These are phyloP conservation scores for Platycercus adscitus DNA, from an alignment of 2,113 vertebrate species.

Conservation along the genomic window DNA sequence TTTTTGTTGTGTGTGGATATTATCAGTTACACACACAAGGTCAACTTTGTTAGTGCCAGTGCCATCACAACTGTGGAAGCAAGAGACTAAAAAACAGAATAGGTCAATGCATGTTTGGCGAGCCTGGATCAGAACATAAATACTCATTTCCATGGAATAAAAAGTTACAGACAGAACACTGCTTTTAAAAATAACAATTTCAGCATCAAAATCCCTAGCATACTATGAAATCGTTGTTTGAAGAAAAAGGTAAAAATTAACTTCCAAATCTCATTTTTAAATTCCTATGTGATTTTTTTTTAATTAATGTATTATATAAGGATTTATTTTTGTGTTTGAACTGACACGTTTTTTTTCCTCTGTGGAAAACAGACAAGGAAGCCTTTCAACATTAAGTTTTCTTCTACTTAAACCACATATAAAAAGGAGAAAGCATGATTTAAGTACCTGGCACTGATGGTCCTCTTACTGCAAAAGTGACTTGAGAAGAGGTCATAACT, in stretches of 20 bases:
- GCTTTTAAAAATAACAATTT: neutral
- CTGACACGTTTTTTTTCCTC: neutral
- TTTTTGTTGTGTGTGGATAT: neutral
- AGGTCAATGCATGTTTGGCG: neutral
- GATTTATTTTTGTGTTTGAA: neutral
- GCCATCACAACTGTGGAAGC: neutral
- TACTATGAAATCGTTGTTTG: neutral
- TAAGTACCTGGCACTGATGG: slow-evolving; percentile 84
- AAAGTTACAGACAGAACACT: neutral
- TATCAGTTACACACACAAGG: neutral
- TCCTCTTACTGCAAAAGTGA: slow-evolving; percentile 87
- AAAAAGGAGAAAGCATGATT: neutral
- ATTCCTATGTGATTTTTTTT: neutral
- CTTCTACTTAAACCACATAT: neutral
- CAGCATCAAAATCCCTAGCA: neutral
- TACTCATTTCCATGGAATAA: neutral
- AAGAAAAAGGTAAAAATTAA: neutral
- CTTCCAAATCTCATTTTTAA: neutral
- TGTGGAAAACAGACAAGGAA: neutral
- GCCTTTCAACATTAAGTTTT: neutral
- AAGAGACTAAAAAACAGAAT: neutral
- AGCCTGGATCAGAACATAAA: neutral
- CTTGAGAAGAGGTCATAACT: slow-evolving; percentile 85
- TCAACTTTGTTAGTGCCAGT: neutral
- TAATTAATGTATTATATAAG: neutral